Evolutionary conservation across 2,113 vertebrate genomes (phyloP).

Genomic region (Corythoichthys intestinalis): DNA sequence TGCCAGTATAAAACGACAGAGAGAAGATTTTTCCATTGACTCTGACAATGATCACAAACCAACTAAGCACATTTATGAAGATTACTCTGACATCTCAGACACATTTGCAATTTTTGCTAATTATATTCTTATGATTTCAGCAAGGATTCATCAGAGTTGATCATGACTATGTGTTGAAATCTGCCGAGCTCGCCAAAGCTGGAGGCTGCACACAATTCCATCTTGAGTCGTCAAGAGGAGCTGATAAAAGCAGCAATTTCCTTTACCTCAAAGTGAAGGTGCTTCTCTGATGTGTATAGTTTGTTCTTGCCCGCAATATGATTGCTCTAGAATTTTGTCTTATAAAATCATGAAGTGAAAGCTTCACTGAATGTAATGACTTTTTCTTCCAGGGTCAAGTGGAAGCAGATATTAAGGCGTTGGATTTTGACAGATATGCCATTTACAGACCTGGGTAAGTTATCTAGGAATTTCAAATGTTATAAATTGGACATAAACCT

Average conservation of each 20-base stretch:
- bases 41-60: not conserved
- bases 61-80: not conserved
- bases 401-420: slow-evolving; percentile 69
- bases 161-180: slow-evolving; percentile 86
- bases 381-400: slow-evolving; percentile 82
- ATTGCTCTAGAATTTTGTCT: not conserved
- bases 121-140: slow-evolving; percentile 57
- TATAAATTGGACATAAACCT: not conserved
- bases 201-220: slow-evolving; percentile 88
- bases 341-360: not conserved
- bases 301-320: not conserved
- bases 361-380: not conserved
- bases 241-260: slow-evolving; percentile 79
- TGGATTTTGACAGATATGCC: slow-evolving; percentile 75
- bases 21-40: not conserved
- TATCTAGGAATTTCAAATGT: not conserved
- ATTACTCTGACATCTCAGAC: not conserved
- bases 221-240: slow-evolving; percentile 82
- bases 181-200: slow-evolving; percentile 83
- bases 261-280: slow-evolving; percentile 91
- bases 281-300: not conserved
- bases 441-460: slow-evolving; percentile 88
- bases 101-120: not conserved
- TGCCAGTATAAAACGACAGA: not conserved
- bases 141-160: slow-evolving; percentile 88